These are phyloP conservation scores for Melanostoma mellinum DNA, from an alignment of 2,888 invertebrate genomes.

Conservation along the genomic window DNA sequence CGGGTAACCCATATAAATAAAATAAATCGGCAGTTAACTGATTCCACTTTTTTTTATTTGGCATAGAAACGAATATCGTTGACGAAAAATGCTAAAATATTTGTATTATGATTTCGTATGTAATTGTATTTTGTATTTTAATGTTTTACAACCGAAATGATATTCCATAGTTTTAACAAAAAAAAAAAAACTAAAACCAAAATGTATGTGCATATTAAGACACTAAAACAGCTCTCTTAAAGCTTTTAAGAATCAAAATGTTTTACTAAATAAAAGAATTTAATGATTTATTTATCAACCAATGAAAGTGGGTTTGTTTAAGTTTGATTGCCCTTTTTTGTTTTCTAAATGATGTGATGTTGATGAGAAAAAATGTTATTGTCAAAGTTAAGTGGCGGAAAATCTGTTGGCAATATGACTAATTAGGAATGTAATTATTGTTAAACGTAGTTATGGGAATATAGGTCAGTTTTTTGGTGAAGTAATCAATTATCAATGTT, in stretches of 20 bases:
- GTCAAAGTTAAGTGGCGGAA: background rate
- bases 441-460: background rate
- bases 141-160: constrained; percentile 57
- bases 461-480: background rate
- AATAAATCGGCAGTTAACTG: constrained; percentile 1
- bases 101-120: constrained; percentile 13
- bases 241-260: constrained; percentile 11
- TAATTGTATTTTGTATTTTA: constrained; percentile 32
- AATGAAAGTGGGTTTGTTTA: background rate
- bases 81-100: background rate
- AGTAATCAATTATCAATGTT: too few relatives aligned
- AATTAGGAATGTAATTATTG: background rate
- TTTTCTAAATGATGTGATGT: too few relatives aligned
- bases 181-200: constrained; percentile 4
- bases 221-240: constrained; percentile 33
- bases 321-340: background rate
- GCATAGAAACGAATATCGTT: background rate
- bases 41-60: too few relatives aligned
- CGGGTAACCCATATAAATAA: constrained; percentile 29
- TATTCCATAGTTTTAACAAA: constrained; percentile 56
- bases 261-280: constrained; percentile 36
- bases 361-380: background rate
- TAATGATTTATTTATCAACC: constrained; percentile 7
- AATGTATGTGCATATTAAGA: constrained; percentile 32
- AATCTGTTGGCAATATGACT: background rate